Conservation (phyloP, 2,888 invertebrate genomes). For the Plutella xylostella region DNA sequence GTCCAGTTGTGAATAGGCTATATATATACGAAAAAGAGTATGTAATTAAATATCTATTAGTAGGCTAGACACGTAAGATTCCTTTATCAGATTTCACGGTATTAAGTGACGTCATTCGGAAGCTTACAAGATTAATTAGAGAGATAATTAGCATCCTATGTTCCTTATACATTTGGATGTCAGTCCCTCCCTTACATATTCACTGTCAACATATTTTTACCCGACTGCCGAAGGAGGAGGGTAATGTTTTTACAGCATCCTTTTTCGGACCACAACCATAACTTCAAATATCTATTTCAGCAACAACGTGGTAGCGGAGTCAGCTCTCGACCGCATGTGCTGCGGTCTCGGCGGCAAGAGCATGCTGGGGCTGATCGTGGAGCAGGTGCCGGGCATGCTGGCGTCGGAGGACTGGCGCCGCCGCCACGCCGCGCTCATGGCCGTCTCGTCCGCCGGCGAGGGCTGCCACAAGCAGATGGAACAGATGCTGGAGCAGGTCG, state of each 20-base stretch:
- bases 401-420: slow-evolving; percentile 85
- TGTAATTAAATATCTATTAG: too few relatives aligned
- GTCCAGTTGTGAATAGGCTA: too few relatives aligned
- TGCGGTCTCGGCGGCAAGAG: slow-evolving; percentile 95
- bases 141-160: slow-evolving; percentile 59
- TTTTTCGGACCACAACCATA: too few relatives aligned
- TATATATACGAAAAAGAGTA: too few relatives aligned
- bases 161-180: slow-evolving; percentile 45
- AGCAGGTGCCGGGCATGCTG: slow-evolving; percentile 89
- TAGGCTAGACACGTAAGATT: slow-evolving; percentile 35
- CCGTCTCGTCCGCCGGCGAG: slow-evolving; percentile 97
- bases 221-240: too few relatives aligned
- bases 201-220: too few relatives aligned
- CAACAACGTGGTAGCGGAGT: slow-evolving; percentile 96
- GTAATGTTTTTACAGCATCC: too few relatives aligned
- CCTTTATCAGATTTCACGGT: slow-evolving; percentile 25
- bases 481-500: slow-evolving; percentile 89
- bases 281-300: slow-evolving; percentile 52
- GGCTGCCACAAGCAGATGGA: slow-evolving; percentile 99
- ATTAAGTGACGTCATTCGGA: slow-evolving; percentile 25
- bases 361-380: slow-evolving; percentile 89
- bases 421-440: slow-evolving; percentile 98
- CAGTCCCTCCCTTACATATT: slow-evolving; percentile 44
- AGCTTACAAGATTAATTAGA: slow-evolving; percentile 49
- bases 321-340: slow-evolving; percentile 96